Conservation (phyloP, 2,888 invertebrate species). For the Caenorhabditis macrosperma region DNA sequence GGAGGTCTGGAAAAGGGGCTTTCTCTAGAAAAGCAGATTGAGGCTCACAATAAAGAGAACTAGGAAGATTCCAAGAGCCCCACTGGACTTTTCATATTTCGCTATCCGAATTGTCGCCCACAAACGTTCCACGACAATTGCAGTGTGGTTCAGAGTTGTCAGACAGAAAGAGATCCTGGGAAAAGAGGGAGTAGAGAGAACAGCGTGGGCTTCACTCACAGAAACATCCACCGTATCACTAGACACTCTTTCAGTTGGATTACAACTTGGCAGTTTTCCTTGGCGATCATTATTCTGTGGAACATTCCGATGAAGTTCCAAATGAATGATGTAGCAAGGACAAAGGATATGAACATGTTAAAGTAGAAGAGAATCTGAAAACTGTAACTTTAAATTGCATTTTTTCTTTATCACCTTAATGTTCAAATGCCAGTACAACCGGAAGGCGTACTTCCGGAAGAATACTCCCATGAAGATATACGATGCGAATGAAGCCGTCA, state of each 20-base stretch:
- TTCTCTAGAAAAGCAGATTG: too few species aligned
- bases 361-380: slow-evolving; percentile 17
- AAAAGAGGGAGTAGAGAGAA: neutral
- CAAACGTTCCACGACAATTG: slow-evolving; percentile 16
- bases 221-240: slow-evolving; percentile 8
- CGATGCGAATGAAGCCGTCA: too few species aligned
- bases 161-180: slow-evolving; percentile 25
- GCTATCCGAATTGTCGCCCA: slow-evolving; percentile 24
- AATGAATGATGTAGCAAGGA: neutral
- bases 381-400: neutral
- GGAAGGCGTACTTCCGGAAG: slow-evolving; percentile 11
- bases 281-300: neutral
- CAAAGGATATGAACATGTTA: slow-evolving; percentile 18
- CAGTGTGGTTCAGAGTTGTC: neutral
- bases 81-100: slow-evolving; percentile 32
- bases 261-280: neutral
- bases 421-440: slow-evolving; percentile 18
- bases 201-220: slow-evolving; percentile 10
- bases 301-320: slow-evolving; percentile 18
- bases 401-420: slow-evolving; percentile 4
- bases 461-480: slow-evolving; percentile 5
- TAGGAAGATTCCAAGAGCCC: neutral
- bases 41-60: slow-evolving; percentile 12
- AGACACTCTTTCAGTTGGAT: slow-evolving; percentile 1
- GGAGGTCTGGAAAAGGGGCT: neutral